These are phyloP conservation scores for Panopea generosa DNA, from an alignment of 2,888 invertebrate species.

Conservation along the genomic window DNA sequence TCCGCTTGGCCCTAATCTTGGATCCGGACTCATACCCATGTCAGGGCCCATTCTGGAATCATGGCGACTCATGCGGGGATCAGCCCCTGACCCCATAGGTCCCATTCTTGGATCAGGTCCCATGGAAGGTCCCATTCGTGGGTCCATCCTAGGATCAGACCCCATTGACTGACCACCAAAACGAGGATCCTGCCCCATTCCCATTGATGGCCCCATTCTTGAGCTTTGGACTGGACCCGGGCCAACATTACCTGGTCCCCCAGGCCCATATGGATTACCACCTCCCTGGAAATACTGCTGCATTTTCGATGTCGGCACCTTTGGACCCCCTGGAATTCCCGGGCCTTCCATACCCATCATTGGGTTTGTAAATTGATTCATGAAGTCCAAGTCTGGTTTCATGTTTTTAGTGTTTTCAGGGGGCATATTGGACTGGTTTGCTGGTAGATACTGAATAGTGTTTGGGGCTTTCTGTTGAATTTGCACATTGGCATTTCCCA, in stretches of 20 bases:
- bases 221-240: conserved; percentile 42
- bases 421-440: conserved; percentile 91
- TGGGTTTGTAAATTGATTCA: conserved; percentile 95
- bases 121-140: conserved; percentile 55
- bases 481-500: conserved; percentile 92
- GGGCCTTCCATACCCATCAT: conserved; percentile 88
- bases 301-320: conserved; percentile 90
- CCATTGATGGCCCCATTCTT: conserved; percentile 48
- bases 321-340: conserved; percentile 85
- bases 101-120: conserved; percentile 60
- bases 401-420: conserved; percentile 62
- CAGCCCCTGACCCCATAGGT: conserved; percentile 27
- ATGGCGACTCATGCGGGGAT: conserved; percentile 52
- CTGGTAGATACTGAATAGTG: conserved; percentile 98
- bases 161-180: conserved; percentile 48
- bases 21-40: conserved; percentile 53
- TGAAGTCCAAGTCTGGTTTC: conserved; percentile 86
- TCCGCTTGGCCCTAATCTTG: conserved; percentile 48
- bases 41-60: conserved; percentile 37
- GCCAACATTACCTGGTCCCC: conserved; percentile 48
- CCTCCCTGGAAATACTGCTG: conserved; percentile 89
- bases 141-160: conserved; percentile 54
- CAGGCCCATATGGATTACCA: conserved; percentile 54
- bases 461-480: conserved; percentile 98
- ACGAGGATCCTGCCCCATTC: conserved; percentile 56